These are phyloP conservation scores for Patagioenas fasciata DNA, from an alignment of 2,113 vertebrate species.

Conservation along the genomic window DNA sequence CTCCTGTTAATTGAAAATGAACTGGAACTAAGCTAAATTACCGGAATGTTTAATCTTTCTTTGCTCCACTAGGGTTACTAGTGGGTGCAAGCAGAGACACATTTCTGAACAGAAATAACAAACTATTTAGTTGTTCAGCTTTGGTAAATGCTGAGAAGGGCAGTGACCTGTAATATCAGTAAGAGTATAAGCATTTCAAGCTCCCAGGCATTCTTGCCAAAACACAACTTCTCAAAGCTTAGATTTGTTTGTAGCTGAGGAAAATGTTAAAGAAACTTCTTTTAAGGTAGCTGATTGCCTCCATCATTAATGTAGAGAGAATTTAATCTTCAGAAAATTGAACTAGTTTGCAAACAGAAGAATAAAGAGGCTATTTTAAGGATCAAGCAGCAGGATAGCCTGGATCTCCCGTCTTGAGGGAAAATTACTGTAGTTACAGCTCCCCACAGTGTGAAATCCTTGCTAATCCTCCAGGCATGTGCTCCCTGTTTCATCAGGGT, in stretches of 20 bases:
- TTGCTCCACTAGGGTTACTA: conserved; percentile 60
- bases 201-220: not conserved
- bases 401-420: not conserved
- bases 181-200: not conserved
- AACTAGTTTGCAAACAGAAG: not conserved
- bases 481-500: not conserved
- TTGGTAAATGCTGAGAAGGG: conserved; percentile 32
- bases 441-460: not conserved
- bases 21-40: conserved; percentile 71
- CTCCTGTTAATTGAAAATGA: conserved; percentile 75
- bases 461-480: not conserved
- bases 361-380: conserved; percentile 14
- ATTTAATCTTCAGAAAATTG: conserved; percentile 37
- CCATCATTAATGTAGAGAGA: not conserved
- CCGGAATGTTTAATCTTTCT: conserved; percentile 72
- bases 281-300: not conserved
- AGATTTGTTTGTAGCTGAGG: not conserved
- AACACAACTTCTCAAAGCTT: not conserved
- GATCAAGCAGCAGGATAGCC: conserved; percentile 25
- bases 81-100: not conserved
- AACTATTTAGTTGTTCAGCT: conserved; percentile 47
- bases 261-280: not conserved
- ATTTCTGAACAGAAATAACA: conserved; percentile 60
- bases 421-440: conserved; percentile 4
- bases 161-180: conserved; percentile 39